These are phyloP conservation scores for Neolamprologus multifasciatus DNA, from an alignment of 2,797 vertebrate species.

Conservation along the genomic window DNA sequence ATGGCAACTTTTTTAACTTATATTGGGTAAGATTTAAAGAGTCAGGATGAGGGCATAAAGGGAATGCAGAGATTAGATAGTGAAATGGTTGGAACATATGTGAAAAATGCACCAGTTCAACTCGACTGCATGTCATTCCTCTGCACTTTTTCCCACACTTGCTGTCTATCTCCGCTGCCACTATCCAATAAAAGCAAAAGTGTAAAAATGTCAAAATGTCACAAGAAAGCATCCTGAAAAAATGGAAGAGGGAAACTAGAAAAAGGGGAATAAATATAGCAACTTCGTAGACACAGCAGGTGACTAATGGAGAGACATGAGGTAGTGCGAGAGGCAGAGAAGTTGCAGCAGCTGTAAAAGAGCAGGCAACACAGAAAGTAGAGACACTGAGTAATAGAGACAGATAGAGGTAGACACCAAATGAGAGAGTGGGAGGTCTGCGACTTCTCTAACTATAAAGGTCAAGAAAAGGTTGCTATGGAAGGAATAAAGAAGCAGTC, in stretches of 20 bases:
- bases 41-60: not conserved
- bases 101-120: not conserved
- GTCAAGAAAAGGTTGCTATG: constrained; percentile 27
- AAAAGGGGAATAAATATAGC: not conserved
- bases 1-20: not conserved
- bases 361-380: not conserved
- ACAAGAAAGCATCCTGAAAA: not conserved
- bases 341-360: not conserved
- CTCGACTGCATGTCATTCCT: not conserved
- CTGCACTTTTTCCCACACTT: not conserved
- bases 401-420: constrained; percentile 12
- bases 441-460: constrained; percentile 30
- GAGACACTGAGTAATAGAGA: constrained; percentile 14
- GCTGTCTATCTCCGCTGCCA: not conserved
- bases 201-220: not conserved
- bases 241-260: not conserved
- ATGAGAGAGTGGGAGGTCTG: not conserved
- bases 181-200: not conserved
- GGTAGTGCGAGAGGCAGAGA: not conserved
- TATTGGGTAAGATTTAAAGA: not conserved
- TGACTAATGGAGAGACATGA: not conserved
- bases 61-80: not conserved
- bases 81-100: not conserved
- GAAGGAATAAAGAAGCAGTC: constrained; percentile 4
- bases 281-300: not conserved